Conservation (phyloP, 2,113 vertebrate genomes). For the Lagopus muta region DNA sequence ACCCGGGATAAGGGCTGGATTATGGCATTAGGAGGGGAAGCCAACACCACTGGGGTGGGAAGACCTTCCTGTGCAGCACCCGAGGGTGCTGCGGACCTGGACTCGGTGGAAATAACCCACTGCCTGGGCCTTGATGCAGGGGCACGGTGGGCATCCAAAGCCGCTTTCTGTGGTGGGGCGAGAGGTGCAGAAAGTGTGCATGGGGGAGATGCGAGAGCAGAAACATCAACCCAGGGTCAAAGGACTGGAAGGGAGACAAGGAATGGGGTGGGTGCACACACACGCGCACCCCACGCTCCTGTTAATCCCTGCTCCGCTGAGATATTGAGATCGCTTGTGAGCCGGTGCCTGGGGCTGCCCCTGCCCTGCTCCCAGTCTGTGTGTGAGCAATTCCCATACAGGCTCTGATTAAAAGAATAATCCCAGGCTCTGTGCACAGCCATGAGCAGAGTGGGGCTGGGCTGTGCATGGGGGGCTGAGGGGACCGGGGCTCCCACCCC, state of each 20-base stretch:
- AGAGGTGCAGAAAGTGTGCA: neutral
- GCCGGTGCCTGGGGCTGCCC: accelerated
- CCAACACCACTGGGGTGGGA: neutral
- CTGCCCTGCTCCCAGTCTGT: neutral
- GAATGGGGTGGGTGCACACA: accelerated
- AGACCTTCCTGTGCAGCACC: neutral
- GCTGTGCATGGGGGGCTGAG: accelerated
- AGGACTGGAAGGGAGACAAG: neutral
- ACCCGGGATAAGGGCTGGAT: conserved; percentile 78
- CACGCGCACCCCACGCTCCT: accelerated
- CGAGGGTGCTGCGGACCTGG: neutral
- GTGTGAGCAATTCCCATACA: neutral
- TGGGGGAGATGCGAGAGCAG: neutral
- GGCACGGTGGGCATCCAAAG: accelerated
- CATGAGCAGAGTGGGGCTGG: neutral
- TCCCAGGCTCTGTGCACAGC: neutral
- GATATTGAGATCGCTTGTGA: neutral
- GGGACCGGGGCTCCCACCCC: neutral
- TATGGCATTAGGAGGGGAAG: conserved; percentile 79
- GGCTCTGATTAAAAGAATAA: conserved; percentile 53
- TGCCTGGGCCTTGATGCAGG: accelerated
- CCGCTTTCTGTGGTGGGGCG: accelerated
- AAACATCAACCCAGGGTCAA: neutral
- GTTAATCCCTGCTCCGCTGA: neutral
- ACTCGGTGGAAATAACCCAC: neutral